Evolutionary conservation across 2,797 vertebrate species (phyloP).

Genomic region (Gastrophryne carolinensis): DNA sequence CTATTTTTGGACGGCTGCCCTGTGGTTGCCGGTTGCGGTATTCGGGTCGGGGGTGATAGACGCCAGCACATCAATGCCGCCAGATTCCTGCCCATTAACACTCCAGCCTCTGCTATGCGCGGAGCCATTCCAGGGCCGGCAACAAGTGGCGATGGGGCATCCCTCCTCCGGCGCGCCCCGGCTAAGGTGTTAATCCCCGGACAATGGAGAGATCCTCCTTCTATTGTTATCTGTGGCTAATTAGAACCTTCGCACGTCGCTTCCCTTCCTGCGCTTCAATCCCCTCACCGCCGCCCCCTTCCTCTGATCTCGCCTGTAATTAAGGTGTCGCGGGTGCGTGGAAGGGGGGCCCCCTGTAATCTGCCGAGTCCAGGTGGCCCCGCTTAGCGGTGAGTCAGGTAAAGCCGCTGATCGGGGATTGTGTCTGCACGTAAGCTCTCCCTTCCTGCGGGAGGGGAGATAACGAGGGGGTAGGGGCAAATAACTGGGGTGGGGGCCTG

Average conservation of each 20-base stretch:
- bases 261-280: constrained; percentile 60
- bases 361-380: constrained; percentile 53
- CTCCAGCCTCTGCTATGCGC: constrained; percentile 13
- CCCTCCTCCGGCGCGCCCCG: constrained; percentile 65
- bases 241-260: constrained; percentile 68
- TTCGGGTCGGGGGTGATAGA: too few species aligned
- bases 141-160: constrained; percentile 57
- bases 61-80: too few species aligned
- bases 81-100: constrained; percentile 44
- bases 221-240: constrained; percentile 75
- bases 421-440: background rate
- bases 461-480: too few species aligned
- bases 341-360: constrained; percentile 50
- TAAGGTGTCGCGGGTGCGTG: constrained; percentile 58
- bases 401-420: background rate
- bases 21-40: too few species aligned
- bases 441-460: background rate
- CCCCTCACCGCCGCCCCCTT: too few species aligned
- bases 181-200: constrained; percentile 74
- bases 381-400: constrained; percentile 25
- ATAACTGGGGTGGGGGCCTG: too few species aligned
- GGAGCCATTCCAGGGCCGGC: constrained; percentile 19
- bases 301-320: constrained; percentile 49
- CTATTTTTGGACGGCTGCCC: too few species aligned
- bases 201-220: constrained; percentile 65